Percentiles rank a stretch among this genome's conserved stretches.
Conservation (phyloP, 2,888 invertebrate genomes). For the Blastobasis lacticolella region DNA sequence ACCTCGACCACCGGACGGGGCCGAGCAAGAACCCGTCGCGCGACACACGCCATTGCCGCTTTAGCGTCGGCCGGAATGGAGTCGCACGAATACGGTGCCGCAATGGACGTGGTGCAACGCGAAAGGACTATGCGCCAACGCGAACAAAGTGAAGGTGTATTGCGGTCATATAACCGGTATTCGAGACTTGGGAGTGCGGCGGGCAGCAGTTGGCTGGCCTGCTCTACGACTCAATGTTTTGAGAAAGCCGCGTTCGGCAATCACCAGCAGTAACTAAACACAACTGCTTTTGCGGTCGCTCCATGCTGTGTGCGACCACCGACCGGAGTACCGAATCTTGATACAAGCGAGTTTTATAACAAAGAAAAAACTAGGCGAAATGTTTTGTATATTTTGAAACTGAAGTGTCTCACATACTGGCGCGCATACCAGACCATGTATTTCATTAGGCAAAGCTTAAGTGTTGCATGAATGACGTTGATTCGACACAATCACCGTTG, state of each 20-base stretch:
- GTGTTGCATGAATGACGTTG: too few relatives aligned
- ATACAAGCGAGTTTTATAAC: too few relatives aligned
- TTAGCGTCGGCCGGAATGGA: constrained; percentile 14
- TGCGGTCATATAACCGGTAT: constrained; percentile 74
- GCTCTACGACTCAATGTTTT: constrained; percentile 59
- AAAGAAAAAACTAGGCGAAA: too few relatives aligned
- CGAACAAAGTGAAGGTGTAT: constrained; percentile 52
- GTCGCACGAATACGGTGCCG: constrained; percentile 24
- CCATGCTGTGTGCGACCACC: constrained; percentile 34
- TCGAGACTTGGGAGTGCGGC: constrained; percentile 41
- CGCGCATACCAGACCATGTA: too few relatives aligned
- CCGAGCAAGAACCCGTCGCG: constrained; percentile 21
- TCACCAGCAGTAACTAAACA: constrained; percentile 62
- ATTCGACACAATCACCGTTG: too few relatives aligned
- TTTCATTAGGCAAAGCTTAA: too few relatives aligned
- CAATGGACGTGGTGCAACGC: constrained; percentile 37
- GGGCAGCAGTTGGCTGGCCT: constrained; percentile 35
- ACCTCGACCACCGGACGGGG: constrained; percentile 41
- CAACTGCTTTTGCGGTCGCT: constrained; percentile 50
- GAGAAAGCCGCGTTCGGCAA: constrained; percentile 68
- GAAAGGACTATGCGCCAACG: constrained; percentile 28
- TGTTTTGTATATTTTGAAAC: too few relatives aligned
- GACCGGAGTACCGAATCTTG: too few relatives aligned
- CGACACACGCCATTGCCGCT: constrained; percentile 37
- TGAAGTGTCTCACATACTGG: too few relatives aligned